phyloP scores from a whole-genome alignment of 2,888 invertebrate genomes.

The Hirtodrosophila confusa region DNA sequence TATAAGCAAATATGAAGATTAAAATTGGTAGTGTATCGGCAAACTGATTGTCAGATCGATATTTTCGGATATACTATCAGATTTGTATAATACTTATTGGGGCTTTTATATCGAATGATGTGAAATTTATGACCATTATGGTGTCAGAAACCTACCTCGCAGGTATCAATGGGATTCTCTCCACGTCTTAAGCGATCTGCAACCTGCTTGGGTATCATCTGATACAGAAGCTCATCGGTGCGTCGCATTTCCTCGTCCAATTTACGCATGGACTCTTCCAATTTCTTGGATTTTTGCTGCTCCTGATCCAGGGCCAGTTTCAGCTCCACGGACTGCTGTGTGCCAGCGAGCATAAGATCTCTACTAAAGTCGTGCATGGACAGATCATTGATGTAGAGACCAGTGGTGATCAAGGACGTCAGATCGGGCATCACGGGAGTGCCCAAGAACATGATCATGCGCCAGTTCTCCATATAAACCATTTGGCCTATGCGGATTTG shows the following conservation, averaged over 20 bases:
- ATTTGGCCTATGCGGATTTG: slow-evolving; percentile 91
- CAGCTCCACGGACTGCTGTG: slow-evolving; percentile 98
- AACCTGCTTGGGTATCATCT: slow-evolving; percentile 99
- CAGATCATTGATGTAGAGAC: slow-evolving; percentile 98
- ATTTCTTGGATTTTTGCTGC: slow-evolving; percentile 97
- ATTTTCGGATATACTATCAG: no score
- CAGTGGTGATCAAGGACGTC: slow-evolving; percentile 95
- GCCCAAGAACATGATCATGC: slow-evolving; percentile 98
- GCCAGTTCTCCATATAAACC: slow-evolving; percentile 99
- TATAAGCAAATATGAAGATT: no score
- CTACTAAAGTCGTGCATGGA: slow-evolving; percentile 99
- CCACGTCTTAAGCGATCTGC: slow-evolving; percentile 96
- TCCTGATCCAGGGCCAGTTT: slow-evolving; percentile 98
- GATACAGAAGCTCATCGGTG: slow-evolving; percentile 97
- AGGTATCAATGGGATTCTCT: slow-evolving; percentile 98
- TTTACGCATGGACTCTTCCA: slow-evolving; percentile 98
- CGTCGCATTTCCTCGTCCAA: slow-evolving; percentile 97
- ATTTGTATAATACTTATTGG: no score
- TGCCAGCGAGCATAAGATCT: slow-evolving; percentile 97
- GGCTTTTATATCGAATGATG: no score
- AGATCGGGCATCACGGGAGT: slow-evolving; percentile 98
- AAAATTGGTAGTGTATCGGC: no score
- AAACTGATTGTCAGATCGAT: no score
- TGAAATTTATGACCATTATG: no score
- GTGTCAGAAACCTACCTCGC: slow-evolving; percentile 89